Percentiles rank a stretch among this genome's conserved stretches.
Evolutionary conservation across 2,888 invertebrate species (phyloP).

Genomic region (Pseudococcus jackbeardsleyi): DNA sequence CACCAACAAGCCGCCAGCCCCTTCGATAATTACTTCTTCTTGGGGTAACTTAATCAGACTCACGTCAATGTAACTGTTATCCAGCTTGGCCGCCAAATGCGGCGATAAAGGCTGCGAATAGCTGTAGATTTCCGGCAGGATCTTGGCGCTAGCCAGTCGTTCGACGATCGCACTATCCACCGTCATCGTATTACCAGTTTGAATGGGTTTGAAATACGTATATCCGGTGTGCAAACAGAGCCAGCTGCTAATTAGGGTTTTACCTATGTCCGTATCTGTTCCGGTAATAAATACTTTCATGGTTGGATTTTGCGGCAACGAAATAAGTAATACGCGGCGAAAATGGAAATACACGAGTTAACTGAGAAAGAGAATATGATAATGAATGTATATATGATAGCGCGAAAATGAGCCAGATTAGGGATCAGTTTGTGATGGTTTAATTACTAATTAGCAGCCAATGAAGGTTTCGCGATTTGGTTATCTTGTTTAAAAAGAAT

Average conservation of each 20-base stretch:
- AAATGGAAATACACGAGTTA: neutral
- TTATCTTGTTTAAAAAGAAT: too few species aligned
- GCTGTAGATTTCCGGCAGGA: conserved; percentile 41
- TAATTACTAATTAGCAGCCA: too few species aligned
- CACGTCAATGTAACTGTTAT: conserved; percentile 52
- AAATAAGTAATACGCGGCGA: neutral
- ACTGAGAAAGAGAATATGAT: neutral
- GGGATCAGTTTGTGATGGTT: too few species aligned
- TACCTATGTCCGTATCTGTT: conserved; percentile 64
- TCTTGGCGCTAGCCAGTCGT: conserved; percentile 35
- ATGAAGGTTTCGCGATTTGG: too few species aligned
- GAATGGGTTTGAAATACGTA: conserved; percentile 65
- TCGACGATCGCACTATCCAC: conserved; percentile 40
- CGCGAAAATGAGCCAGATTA: too few species aligned
- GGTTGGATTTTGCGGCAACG: neutral
- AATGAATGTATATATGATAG: neutral
- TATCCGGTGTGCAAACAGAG: conserved; percentile 60
- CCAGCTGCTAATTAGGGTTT: conserved; percentile 63
- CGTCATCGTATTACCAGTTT: conserved; percentile 51
- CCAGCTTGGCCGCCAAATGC: conserved; percentile 59
- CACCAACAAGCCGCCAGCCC: conserved; percentile 61
- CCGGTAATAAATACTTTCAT: conserved; percentile 64
- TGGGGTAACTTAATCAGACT: conserved; percentile 53
- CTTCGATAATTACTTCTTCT: conserved; percentile 62
- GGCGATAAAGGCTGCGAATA: conserved; percentile 58